Evolutionary conservation across 2,888 invertebrate genomes (phyloP), one percentile per base, ranked within the genome.

Genomic region (Trissolcus japonicus): DNA sequence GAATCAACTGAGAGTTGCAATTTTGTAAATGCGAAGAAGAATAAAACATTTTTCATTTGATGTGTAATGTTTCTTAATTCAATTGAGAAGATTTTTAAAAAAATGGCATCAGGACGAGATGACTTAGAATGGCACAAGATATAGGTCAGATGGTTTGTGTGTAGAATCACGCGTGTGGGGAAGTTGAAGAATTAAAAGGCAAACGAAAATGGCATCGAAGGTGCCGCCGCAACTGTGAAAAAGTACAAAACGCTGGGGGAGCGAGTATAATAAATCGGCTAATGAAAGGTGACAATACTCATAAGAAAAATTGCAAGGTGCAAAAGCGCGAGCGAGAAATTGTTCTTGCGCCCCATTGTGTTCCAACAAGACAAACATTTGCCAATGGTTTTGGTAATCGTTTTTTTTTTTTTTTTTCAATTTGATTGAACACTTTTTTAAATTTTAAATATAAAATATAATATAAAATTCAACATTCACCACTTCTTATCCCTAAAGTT

Each of bases 201-300:
- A 54, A 56, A 50, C 46, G 55, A 50, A 66, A 65, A 29, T 6
- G 41, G 14, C 56, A 14, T 54, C 40, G 48, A 14, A 69, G 43
- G 55, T 35, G 35, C 35, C 48, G 55, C 61, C 55, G 25, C 50
- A 40, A 21, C n/a, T 16, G 19, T n/a, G 16, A 59, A 67, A 48
- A 46, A 67, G 59, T 53, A 53, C 35, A 14, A 51, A 59, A 17
- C 29, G 14, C 59, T 53, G n/a, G 25, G 67, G 57, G 67, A 53
- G 59, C 67, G 29, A 67, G 67, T 43, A 67, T 53, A 68, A 60
- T 53, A 60, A 60, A 60, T 60, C 60, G 29, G 35, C 17, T 68
- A 68, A 68, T 68, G 60, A 68, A 60, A 60, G 50, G 17, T 51
- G n/a, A 53, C 11, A 4, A 50, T 68, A 68, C 43, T 60, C 53